Conservation (phyloP, 2,113 vertebrate genomes). For the Rhinolophus sinicus region DNA sequence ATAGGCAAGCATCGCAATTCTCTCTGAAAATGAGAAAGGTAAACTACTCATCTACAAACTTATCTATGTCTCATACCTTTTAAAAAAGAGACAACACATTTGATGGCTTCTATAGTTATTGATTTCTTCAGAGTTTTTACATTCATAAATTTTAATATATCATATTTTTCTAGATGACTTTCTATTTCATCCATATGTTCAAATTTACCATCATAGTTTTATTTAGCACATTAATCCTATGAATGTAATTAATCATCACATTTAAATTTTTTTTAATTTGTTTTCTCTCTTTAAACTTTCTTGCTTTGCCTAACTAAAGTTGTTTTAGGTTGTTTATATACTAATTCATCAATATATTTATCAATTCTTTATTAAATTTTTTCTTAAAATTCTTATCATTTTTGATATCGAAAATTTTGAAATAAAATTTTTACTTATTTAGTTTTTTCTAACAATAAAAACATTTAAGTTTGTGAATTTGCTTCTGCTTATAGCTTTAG, state of each 20-base stretch:
- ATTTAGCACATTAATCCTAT: neutral
- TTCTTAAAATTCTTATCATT: neutral
- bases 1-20: neutral
- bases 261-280: neutral
- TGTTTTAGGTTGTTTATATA: neutral
- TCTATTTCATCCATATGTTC: neutral
- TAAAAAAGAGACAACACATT: neutral
- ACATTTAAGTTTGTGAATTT: neutral
- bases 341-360: neutral
- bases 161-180: neutral
- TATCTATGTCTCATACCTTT: neutral
- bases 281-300: neutral
- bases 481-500: neutral
- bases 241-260: neutral
- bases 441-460: neutral
- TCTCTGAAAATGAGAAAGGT: neutral
- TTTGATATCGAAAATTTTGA: neutral
- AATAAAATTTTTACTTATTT: neutral
- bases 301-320: neutral
- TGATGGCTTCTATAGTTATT: neutral
- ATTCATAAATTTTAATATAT: neutral
- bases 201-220: slow-evolving; percentile 4
- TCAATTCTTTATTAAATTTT: neutral
- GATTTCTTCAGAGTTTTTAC: neutral
- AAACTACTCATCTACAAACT: neutral